Conservation (phyloP, 1,140 invertebrate genomes). For the Euura lappo region DNA sequence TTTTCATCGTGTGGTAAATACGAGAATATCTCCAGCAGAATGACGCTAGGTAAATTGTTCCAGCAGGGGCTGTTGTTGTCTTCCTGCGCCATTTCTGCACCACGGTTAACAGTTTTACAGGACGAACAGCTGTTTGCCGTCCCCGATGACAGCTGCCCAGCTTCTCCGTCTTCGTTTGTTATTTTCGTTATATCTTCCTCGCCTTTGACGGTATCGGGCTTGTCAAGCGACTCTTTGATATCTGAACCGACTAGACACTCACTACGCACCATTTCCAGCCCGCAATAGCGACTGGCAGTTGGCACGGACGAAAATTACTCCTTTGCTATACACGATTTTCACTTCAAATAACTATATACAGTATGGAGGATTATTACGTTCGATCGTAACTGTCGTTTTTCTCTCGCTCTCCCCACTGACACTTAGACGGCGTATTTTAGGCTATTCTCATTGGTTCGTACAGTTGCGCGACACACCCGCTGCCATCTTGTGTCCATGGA, state of each 20-base stretch:
- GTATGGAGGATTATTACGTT: too few relatives aligned
- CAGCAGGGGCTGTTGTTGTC: constrained; percentile 50
- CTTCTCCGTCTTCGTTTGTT: constrained; percentile 5
- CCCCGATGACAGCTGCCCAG: constrained; percentile 31
- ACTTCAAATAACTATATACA: too few relatives aligned
- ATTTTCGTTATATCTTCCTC: not conserved
- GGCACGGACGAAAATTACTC: too few relatives aligned
- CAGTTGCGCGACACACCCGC: too few relatives aligned
- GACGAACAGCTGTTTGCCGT: constrained; percentile 52
- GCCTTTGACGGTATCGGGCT: not conserved
- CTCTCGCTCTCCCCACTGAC: too few relatives aligned
- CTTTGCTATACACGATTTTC: too few relatives aligned
- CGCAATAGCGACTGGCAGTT: too few relatives aligned
- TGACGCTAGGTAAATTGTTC: constrained; percentile 67
- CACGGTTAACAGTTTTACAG: constrained; percentile 8
- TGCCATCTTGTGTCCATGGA: too few relatives aligned
- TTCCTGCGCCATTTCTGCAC: constrained; percentile 17
- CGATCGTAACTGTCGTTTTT: too few relatives aligned
- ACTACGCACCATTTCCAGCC: constrained; percentile 1
- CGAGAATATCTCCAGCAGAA: constrained; percentile 68
- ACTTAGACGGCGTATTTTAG: too few relatives aligned
- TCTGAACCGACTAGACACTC: not conserved
- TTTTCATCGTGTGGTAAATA: constrained; percentile 64
- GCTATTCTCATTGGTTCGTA: too few relatives aligned
- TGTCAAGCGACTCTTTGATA: not conserved